A percentile compares a stretch with the other conserved stretches of the same genome.
These are phyloP conservation scores for Germaria angustata DNA, from an alignment of 2,888 invertebrate genomes.

Conservation along the genomic window DNA sequence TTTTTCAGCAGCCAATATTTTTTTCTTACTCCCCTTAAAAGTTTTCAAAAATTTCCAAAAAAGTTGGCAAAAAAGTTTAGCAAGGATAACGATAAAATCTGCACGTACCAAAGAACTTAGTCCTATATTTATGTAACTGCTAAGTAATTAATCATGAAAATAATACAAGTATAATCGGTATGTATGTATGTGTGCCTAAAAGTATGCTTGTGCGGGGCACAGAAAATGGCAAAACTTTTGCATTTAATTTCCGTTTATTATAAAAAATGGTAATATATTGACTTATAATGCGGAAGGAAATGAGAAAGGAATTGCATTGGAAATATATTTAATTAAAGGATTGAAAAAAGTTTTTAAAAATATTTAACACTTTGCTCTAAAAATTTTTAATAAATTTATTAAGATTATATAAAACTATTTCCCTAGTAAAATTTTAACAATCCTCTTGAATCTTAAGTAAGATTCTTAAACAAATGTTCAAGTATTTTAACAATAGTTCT, in stretches of 20 bases:
- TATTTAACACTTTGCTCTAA: too few species aligned
- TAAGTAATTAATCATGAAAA: constrained; percentile 42
- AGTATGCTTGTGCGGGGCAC: background rate
- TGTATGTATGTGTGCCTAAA: background rate
- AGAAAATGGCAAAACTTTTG: constrained; percentile 1
- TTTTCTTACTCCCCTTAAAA: background rate
- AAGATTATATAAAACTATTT: too few species aligned
- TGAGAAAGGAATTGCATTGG: background rate
- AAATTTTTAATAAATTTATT: too few species aligned
- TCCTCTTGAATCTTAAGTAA: background rate
- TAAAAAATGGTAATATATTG: background rate
- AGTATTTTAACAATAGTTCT: too few species aligned
- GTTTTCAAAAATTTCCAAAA: background rate
- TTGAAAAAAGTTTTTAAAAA: background rate
- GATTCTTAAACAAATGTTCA: too few species aligned
- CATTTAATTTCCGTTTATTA: constrained; percentile 25
- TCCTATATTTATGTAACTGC: background rate
- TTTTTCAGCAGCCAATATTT: background rate
- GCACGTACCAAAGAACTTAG: background rate
- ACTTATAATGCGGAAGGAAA: background rate
- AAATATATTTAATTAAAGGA: background rate
- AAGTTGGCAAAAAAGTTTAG: constrained; percentile 2
- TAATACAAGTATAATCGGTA: background rate
- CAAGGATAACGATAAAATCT: background rate
- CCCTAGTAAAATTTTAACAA: background rate